Evolutionary conservation across 1,140 invertebrate species (phyloP).

Genomic region (Limonius californicus): DNA sequence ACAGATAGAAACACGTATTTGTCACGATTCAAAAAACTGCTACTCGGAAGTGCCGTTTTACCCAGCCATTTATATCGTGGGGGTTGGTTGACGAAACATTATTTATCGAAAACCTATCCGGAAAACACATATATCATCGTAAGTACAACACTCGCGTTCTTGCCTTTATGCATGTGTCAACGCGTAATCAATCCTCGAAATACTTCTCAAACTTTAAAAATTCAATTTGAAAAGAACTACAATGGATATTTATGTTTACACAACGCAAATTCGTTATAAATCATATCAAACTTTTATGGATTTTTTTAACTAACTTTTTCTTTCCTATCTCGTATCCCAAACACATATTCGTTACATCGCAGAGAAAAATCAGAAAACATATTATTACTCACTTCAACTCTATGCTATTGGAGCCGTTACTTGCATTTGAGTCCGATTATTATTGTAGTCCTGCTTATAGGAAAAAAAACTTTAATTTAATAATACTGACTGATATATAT

Average conservation of each 20-base stretch:
- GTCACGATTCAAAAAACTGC: constrained; percentile 1
- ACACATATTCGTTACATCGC: no score
- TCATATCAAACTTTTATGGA: neutral
- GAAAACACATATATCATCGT: constrained; percentile 13
- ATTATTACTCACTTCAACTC: no score
- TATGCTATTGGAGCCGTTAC: no score
- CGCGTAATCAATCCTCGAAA: constrained; percentile 5
- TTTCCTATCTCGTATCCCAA: no score
- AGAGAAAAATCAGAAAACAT: no score
- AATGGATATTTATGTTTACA: neutral
- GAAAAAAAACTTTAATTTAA: no score
- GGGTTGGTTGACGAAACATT: constrained; percentile 7
- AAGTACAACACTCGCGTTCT: constrained; percentile 1
- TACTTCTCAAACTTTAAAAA: neutral
- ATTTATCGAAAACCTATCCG: constrained; percentile 9
- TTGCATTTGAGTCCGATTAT: no score
- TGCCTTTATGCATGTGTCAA: constrained; percentile 9
- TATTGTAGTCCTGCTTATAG: no score
- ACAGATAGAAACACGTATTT: constrained; percentile 8
- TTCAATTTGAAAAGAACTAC: neutral
- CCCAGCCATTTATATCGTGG: constrained; percentile 1
- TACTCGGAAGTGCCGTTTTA: neutral
- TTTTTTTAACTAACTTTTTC: no score
- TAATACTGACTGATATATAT: no score
- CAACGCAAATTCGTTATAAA: neutral